Base-by-base conservation (phyloP, 2,888 invertebrate genomes). In the Hipparchia semele region DNA sequence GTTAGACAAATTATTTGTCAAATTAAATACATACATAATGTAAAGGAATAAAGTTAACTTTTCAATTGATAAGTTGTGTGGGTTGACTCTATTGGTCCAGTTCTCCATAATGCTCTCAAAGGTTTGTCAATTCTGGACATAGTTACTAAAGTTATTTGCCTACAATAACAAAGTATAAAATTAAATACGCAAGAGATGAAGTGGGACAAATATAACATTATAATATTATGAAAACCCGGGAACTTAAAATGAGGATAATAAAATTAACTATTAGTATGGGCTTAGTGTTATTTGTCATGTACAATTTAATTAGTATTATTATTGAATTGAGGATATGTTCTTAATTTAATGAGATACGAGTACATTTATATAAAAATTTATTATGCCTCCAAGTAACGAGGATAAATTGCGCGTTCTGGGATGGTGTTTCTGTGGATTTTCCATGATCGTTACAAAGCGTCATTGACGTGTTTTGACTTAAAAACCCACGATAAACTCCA, bases 341-440 rank as follows among this genome's bases (percentile, higher is more conserved):
- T 51, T 33, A 49, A 8, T 1, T 62, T 12, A 8, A 33, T 2
- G 10, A 9, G 10, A 49, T 8, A 23, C 23, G 23, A 23, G 23
- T 23, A 23, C 23, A 23, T 23, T 23, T 23, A 23, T 1, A 64
- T 64, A 64, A 51, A 51, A 33, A 53, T 53, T 33, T 53, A 53
- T 53, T 33, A 33, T 10, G 65, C 53, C 33, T 65, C 23, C 12
- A 12, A 33, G 33, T 10, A 53, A 62, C 33, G 33, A 65, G 65
- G 65, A 64, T 65, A 65, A 65, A 33, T 39, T 10, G 33, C 39
- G 12, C 5, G 2, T 10, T 12, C 6, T 39, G 33, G 39, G 6
- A 2, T 64, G 64, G 49, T 64, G 51, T 51, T 53, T 65, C 39
- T 53, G 51, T 53, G 65, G 65, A 53, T 53, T 65, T 65, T 65